Base-by-base conservation (phyloP, 2,797 vertebrate species). In the Tokudaia tokunoshimensis region DNA sequence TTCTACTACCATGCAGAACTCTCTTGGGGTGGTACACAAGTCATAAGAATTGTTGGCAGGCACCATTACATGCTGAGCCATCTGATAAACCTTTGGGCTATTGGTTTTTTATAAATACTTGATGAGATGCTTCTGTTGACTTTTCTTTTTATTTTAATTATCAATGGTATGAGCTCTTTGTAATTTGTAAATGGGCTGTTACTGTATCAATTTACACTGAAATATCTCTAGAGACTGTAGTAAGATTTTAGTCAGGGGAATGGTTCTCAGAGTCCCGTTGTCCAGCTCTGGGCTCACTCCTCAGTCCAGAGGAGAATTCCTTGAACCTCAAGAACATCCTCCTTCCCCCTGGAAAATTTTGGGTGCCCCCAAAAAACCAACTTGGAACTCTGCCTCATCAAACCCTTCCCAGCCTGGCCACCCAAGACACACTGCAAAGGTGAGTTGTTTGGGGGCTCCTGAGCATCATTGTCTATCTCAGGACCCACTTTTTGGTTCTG, bases 71-170 rank as follows among this genome's bases (percentile, higher is more conserved):
- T 61, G 6, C 22, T 29, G 13, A 61, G 55, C n/a, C 24, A 82
- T 82, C 22, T 59, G 22, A n/a, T 59, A 61, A 82, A 9, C 4
- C 26, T 5, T 83, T 47, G 31, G 12, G 1, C 31, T 83, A 63
- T 47, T 44, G 37, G 10, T 99, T 99, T 99, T 99, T 98, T 99
- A 99, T 99, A 99, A 99, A 98, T 99, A 99, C 17, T 99, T 50
- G 99, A 99, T 97, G 98, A 99, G 98, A 99, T 99, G 98, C 99
- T 99, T 98, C 98, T 99, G 52, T 99, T 99, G 99, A 99, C 99
- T 96, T 99, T 99, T 98, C 99, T 99, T 97, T 98, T 99, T 79
- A 99, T 99, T 98, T 99, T 99, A 84, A 97, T 99, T 97, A 96
- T 99, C 97, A 99, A 94, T 99, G 99, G 31, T 99, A 99, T 95